A percentile compares a stretch with the other conserved stretches of the same genome.
Conservation (phyloP, 2,113 vertebrate species). For the Silurus meridionalis region DNA sequence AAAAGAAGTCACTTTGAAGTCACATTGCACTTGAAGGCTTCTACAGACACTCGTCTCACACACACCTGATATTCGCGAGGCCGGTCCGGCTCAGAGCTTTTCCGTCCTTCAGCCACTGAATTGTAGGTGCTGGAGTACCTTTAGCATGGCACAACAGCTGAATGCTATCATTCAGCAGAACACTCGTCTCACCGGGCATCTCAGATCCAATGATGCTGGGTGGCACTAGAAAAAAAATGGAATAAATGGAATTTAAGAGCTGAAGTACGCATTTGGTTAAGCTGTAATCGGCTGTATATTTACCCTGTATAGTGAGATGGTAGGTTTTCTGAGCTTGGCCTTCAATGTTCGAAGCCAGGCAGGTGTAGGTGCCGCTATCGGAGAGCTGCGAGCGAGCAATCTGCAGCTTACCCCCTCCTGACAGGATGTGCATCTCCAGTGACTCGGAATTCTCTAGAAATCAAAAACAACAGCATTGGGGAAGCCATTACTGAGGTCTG, state of each 20-base stretch:
- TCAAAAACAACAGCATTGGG: neutral
- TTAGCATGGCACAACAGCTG: constrained; percentile 80
- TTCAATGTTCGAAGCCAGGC: constrained; percentile 87
- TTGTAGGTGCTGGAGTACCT: constrained; percentile 79
- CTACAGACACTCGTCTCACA: neutral
- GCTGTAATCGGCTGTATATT: neutral
- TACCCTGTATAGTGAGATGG: constrained; percentile 86
- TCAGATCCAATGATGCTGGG: constrained; percentile 87
- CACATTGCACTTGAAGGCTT: too few species aligned
- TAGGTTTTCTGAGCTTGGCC: constrained; percentile 87
- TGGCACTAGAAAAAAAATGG: constrained; percentile 76
- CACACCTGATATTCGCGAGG: constrained; percentile 74
- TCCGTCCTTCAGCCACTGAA: constrained; percentile 92
- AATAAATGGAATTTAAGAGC: neutral
- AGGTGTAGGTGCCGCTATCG: constrained; percentile 84
- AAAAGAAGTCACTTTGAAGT: too few species aligned
- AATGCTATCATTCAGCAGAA: constrained; percentile 81
- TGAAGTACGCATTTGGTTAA: neutral
- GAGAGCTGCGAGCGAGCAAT: constrained; percentile 83
- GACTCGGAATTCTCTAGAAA: constrained; percentile 81
- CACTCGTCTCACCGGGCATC: constrained; percentile 81
- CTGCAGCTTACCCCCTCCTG: constrained; percentile 90
- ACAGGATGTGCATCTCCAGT: constrained; percentile 88
- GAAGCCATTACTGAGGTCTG: neutral
- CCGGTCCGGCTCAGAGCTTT: constrained; percentile 66